Conservation (phyloP, 2,797 vertebrate species). For the Anguilla obscura region DNA sequence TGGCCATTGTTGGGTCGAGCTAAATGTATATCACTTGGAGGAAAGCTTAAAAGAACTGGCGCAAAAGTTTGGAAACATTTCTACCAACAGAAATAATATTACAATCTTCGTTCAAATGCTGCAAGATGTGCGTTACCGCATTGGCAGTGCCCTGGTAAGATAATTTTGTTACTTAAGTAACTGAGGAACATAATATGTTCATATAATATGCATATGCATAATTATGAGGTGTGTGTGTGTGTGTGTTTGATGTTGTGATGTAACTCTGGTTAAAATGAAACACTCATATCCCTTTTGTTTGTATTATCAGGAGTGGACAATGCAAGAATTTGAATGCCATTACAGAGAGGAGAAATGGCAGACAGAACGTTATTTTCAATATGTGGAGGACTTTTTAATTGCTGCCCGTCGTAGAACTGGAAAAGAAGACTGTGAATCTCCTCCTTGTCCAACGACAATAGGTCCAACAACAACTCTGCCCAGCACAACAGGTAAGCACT, state of each 20-base stretch:
- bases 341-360: constrained; percentile 64
- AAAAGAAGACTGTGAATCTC: constrained; percentile 68
- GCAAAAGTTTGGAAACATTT: constrained; percentile 77
- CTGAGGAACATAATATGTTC: background rate
- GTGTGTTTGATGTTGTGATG: background rate
- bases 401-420: constrained; percentile 58
- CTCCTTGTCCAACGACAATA: constrained; percentile 60
- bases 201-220: no score
- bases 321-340: constrained; percentile 77
- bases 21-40: constrained; percentile 75
- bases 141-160: constrained; percentile 49
- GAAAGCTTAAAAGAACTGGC: constrained; percentile 71
- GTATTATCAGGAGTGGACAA: constrained; percentile 67
- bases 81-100: constrained; percentile 76
- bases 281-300: constrained; percentile 34
- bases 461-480: constrained; percentile 42
- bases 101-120: constrained; percentile 72
- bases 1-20: constrained; percentile 75
- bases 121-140: constrained; percentile 66
- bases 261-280: background rate
- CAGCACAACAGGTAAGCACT: constrained; percentile 61
- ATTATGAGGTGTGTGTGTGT: background rate
- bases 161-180: constrained; percentile 34
- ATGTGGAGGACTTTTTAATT: constrained; percentile 67
- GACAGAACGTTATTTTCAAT: constrained; percentile 71